Percentiles rank a stretch among this genome's conserved stretches.
These are phyloP conservation scores for Cyclophora punctaria DNA, from an alignment of 2,888 invertebrate genomes.

Conservation along the genomic window DNA sequence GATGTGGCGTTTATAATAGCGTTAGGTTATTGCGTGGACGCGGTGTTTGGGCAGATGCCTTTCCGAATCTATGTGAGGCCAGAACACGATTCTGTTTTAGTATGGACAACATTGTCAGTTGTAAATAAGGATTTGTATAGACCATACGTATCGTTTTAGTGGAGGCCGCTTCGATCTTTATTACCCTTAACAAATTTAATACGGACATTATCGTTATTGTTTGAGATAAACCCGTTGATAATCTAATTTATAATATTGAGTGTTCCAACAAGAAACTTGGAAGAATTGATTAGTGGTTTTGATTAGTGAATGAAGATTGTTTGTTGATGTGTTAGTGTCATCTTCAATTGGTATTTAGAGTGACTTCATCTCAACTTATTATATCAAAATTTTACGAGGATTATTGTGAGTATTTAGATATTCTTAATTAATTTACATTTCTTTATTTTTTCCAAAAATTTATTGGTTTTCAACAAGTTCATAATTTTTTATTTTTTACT, in stretches of 20 bases:
- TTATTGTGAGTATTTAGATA: conserved; percentile 51
- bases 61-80: conserved; percentile 58
- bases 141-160: conserved; percentile 68
- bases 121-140: conserved; percentile 75
- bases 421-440: conserved; percentile 2
- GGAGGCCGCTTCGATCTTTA: conserved; percentile 44
- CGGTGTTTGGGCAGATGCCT: conserved; percentile 49
- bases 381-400: conserved; percentile 41
- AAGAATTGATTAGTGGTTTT: conserved; percentile 46
- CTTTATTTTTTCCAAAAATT: too few species aligned
- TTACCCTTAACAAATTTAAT: conserved; percentile 37
- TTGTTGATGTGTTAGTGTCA: conserved; percentile 55
- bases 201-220: conserved; percentile 33
- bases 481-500: too few species aligned
- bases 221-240: conserved; percentile 26
- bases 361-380: conserved; percentile 26
- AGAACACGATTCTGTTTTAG: conserved; percentile 58
- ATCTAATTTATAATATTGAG: conserved; percentile 30
- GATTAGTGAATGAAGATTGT: conserved; percentile 51
- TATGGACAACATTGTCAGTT: conserved; percentile 72
- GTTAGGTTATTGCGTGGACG: conserved; percentile 42
- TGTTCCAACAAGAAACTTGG: conserved; percentile 59
- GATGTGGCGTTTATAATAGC: conserved; percentile 53
- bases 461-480: too few species aligned
- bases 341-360: conserved; percentile 38